phyloP scores from a whole-genome alignment of 2,113 vertebrate species.

The Dinomys branickii region DNA sequence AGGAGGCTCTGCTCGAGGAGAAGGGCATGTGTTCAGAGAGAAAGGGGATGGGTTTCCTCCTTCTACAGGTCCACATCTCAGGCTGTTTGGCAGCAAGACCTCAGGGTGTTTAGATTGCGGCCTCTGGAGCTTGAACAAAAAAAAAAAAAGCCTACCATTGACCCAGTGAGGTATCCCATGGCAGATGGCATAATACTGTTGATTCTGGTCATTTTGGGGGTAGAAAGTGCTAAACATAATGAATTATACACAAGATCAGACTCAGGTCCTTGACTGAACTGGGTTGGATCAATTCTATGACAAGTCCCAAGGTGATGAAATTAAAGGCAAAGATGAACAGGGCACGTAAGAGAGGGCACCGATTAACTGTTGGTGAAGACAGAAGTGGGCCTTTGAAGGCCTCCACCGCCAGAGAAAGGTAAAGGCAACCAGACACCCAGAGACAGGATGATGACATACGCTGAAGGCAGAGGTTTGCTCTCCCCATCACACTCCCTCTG shows the following conservation, averaged over 20 bases:
- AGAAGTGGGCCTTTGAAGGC: neutral
- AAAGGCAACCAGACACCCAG: neutral
- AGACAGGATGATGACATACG: neutral
- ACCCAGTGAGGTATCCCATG: rapidly evolving
- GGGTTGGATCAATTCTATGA: neutral
- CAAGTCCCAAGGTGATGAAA: neutral
- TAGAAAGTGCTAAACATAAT: neutral
- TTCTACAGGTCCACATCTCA: neutral
- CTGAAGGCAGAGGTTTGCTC: neutral
- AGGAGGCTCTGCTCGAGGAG: neutral
- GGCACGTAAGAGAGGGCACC: neutral
- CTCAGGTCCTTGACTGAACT: neutral
- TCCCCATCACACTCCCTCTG: neutral
- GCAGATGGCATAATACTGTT: neutral
- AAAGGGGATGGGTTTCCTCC: no score
- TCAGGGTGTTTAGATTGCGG: neutral
- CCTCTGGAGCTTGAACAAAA: neutral
- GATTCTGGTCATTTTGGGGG: neutral
- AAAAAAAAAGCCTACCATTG: rapidly evolving
- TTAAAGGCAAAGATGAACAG: neutral
- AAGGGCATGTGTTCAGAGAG: neutral
- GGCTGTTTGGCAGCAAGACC: neutral
- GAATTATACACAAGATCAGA: neutral
- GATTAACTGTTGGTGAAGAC: neutral
- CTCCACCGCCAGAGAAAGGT: neutral